phyloP scores from a whole-genome alignment of 2,797 vertebrate species.

The Buphagus erythrorhynchus region DNA sequence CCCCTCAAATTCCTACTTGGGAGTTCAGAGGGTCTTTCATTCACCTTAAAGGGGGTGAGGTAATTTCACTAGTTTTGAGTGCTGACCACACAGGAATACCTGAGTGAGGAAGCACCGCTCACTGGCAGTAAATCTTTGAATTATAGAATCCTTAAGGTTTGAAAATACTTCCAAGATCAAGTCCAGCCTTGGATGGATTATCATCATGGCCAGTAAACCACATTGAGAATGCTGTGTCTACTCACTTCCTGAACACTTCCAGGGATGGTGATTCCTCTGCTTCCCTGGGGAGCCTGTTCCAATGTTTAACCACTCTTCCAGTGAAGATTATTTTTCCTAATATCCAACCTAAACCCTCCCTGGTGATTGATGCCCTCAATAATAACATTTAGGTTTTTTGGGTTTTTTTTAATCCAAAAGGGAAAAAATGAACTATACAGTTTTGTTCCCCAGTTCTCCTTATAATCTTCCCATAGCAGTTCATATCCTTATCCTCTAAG shows the following conservation, averaged over 20 bases:
- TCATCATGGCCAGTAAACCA: not conserved
- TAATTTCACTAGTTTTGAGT: not conserved
- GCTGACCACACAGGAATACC: not conserved
- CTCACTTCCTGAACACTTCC: not conserved
- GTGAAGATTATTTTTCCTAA: not conserved
- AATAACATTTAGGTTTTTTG: not conserved
- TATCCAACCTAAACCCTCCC: not conserved
- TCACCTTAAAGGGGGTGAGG: not conserved
- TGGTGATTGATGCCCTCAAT: not conserved
- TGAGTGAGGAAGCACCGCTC: not conserved
- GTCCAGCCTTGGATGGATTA: not conserved
- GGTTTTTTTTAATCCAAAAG: not conserved
- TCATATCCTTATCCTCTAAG: not conserved
- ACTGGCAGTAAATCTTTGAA: not conserved
- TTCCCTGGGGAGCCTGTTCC: not conserved
- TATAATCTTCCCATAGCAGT: not conserved
- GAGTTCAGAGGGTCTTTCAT: not conserved
- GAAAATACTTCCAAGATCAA: not conserved
- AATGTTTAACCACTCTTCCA: not conserved
- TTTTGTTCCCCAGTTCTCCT: not conserved
- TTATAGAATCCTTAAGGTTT: not conserved
- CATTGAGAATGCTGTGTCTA: rapidly evolving
- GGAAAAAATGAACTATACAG: not conserved
- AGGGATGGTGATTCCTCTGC: too few relatives aligned
- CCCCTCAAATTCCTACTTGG: not conserved